phyloP scores from a whole-genome alignment of 1,140 invertebrate genomes.

The Chlorops oryzae region DNA sequence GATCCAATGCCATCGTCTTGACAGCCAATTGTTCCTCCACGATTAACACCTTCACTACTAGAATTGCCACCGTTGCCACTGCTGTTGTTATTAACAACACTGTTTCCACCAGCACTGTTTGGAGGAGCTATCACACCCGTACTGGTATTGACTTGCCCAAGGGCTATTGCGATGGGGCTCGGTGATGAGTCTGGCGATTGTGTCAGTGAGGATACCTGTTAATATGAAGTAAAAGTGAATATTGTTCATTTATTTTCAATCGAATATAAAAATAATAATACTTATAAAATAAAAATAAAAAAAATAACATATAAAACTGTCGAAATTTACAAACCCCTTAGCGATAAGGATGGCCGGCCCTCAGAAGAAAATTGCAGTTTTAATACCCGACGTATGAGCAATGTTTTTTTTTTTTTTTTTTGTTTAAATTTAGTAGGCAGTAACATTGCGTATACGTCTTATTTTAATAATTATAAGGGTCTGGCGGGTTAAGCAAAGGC shows the following conservation, averaged over 20 bases:
- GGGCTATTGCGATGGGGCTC: conserved; percentile 68
- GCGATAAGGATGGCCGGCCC: too few relatives aligned
- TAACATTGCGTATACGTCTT: too few relatives aligned
- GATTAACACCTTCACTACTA: conserved; percentile 26
- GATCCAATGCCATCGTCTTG: conserved; percentile 42
- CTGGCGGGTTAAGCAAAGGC: too few relatives aligned
- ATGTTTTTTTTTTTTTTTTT: too few relatives aligned
- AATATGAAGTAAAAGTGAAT: too few relatives aligned
- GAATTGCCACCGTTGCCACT: conserved; percentile 31
- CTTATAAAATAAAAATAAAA: too few relatives aligned
- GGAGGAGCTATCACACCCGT: conserved; percentile 38
- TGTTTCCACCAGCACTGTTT: conserved; percentile 33
- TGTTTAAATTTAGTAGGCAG: too few relatives aligned
- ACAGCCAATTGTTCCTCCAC: conserved; percentile 35
- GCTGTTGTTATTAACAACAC: conserved; percentile 50
- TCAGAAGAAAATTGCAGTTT: too few relatives aligned
- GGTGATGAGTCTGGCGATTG: conserved; percentile 81
- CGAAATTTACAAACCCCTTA: too few relatives aligned
- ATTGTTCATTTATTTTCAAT: not conserved
- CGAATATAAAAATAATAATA: not conserved
- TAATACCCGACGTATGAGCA: too few relatives aligned
- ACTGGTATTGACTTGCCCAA: conserved; percentile 55
- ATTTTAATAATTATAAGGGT: too few relatives aligned
- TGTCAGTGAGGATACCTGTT: conserved; percentile 78
- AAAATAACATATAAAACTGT: too few relatives aligned